Evolutionary conservation across 2,797 vertebrate genomes (phyloP).

Genomic region (Cyprinodon diabolis): DNA sequence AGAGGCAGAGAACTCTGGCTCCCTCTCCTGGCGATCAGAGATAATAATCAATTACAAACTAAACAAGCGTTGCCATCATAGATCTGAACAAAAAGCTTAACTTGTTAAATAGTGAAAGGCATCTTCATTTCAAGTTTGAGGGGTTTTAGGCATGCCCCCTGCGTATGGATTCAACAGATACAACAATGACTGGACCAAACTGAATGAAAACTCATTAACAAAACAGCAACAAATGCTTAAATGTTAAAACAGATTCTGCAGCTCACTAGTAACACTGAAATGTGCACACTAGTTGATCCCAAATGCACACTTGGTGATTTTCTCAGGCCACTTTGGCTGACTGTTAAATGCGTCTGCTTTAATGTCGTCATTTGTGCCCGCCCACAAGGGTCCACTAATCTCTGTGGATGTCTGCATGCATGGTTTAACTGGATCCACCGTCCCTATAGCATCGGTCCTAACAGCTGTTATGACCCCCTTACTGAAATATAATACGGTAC

Average conservation of each 20-base stretch:
- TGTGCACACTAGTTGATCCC: background rate
- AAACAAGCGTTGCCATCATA: no score
- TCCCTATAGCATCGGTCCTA: no score
- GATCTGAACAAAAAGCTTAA: no score
- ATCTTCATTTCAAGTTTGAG: background rate
- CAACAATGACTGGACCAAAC: background rate
- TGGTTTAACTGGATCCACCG: background rate
- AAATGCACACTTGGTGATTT: background rate
- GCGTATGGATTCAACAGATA: background rate
- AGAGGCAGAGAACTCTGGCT: conserved; percentile 43
- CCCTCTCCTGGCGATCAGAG: conserved; percentile 66
- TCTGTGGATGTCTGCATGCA: background rate
- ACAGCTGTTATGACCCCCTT: no score
- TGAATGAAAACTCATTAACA: background rate
- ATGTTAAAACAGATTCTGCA: background rate
- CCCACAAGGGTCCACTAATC: background rate
- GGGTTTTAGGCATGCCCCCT: background rate
- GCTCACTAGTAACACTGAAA: background rate
- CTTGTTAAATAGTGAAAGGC: background rate
- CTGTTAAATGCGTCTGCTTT: no score
- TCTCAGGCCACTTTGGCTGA: background rate
- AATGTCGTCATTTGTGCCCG: background rate
- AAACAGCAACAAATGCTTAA: background rate
- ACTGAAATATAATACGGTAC: no score
- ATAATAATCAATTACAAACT: background rate